Evolutionary conservation across 2,797 vertebrate genomes (phyloP).

Genomic region (Pangasius larnaudii): DNA sequence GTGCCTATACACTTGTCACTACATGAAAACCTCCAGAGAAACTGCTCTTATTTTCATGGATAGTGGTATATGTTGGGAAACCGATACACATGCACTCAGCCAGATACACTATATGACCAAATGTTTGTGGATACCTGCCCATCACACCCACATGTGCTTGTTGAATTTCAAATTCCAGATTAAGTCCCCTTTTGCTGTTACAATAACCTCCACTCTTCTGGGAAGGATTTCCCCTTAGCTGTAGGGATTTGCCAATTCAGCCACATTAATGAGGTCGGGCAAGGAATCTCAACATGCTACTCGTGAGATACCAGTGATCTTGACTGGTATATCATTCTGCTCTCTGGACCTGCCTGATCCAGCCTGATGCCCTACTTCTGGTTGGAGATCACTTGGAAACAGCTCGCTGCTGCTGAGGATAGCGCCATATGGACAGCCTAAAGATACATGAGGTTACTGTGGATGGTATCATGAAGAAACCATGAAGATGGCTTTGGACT

Average conservation of each 20-base stretch:
- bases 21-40: neutral
- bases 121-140: neutral
- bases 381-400: too few relatives aligned
- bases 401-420: too few relatives aligned
- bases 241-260: neutral
- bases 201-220: neutral
- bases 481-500: too few relatives aligned
- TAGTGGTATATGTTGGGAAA: neutral
- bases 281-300: neutral
- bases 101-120: neutral
- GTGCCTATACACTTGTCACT: neutral
- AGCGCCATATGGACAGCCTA: too few relatives aligned
- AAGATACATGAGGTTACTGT: too few relatives aligned
- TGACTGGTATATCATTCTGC: too few relatives aligned
- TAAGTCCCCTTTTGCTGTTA: neutral
- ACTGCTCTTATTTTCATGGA: neutral
- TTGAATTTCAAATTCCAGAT: too few relatives aligned
- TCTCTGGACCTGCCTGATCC: too few relatives aligned
- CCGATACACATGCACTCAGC: neutral
- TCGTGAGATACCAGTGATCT: too few relatives aligned
- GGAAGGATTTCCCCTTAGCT: neutral
- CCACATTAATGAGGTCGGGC: neutral
- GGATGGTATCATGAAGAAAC: too few relatives aligned
- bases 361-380: too few relatives aligned
- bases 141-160: neutral